phyloP scores from a whole-genome alignment of 2,113 vertebrate genomes.

The Hypomesus transpacificus region DNA sequence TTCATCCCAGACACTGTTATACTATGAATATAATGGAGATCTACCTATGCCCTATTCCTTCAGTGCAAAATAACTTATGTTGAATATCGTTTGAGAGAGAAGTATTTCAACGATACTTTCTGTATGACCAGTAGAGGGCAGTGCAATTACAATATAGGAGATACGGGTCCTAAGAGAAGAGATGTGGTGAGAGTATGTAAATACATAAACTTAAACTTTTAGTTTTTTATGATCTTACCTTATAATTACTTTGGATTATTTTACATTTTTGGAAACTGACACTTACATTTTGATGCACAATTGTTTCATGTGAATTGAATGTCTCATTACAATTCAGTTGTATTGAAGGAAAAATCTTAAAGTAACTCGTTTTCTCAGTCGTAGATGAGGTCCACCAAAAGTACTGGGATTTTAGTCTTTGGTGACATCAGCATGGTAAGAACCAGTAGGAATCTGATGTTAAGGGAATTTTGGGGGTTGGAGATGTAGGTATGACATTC shows the following conservation, averaged over 20 bases:
- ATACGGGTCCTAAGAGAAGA: neutral
- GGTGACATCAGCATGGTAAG: slow-evolving; percentile 72
- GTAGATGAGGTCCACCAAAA: slow-evolving; percentile 40
- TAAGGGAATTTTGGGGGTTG: slow-evolving; percentile 72
- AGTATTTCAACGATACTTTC: neutral
- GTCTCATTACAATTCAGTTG: too few species aligned
- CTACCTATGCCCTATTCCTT: too few species aligned
- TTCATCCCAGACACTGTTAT: slow-evolving; percentile 1
- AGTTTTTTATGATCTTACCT: too few species aligned
- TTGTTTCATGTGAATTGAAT: too few species aligned
- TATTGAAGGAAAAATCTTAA: neutral
- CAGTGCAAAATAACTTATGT: too few species aligned
- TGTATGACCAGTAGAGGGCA: slow-evolving; percentile 50
- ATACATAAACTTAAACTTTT: neutral
- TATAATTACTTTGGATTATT: too few species aligned
- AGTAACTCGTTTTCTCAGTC: slow-evolving; percentile 11
- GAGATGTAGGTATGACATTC: slow-evolving; percentile 60
- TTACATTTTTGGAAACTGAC: too few species aligned
- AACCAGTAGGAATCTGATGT: slow-evolving; percentile 68
- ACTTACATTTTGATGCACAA: too few species aligned
- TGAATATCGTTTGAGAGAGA: neutral
- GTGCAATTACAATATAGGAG: slow-evolving; percentile 31
- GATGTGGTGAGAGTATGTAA: neutral
- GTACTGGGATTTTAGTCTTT: slow-evolving; percentile 42
- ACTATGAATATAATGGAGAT: neutral